phyloP scores from a whole-genome alignment of 1,140 invertebrate species.

The Melitaea cinxia region DNA sequence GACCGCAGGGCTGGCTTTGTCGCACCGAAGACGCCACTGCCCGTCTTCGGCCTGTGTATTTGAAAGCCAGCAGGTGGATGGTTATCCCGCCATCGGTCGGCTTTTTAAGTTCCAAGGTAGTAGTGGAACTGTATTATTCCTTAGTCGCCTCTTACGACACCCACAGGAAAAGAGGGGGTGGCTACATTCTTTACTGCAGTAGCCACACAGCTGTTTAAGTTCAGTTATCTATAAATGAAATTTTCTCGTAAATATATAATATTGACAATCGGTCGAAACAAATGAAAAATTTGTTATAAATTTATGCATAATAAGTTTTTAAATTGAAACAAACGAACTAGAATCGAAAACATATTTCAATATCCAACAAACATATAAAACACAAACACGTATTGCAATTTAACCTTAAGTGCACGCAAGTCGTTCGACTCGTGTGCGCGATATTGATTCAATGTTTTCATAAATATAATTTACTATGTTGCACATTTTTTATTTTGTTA shows the following conservation, averaged over 20 bases:
- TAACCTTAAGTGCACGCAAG: conserved; percentile 8
- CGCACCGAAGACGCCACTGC: too few relatives aligned
- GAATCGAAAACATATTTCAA: conserved; percentile 11
- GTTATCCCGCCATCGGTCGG: too few relatives aligned
- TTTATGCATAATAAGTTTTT: neutral
- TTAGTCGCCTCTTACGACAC: too few relatives aligned
- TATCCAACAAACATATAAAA: conserved; percentile 13
- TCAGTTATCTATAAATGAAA: neutral
- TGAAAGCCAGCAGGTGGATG: too few relatives aligned
- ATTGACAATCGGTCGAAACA: neutral
- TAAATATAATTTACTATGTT: neutral
- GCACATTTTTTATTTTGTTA: too few relatives aligned
- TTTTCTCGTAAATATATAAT: neutral
- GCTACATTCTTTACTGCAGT: too few relatives aligned
- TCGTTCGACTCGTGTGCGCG: conserved; percentile 5
- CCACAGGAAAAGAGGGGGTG: too few relatives aligned
- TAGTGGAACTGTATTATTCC: too few relatives aligned
- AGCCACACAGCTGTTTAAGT: neutral
- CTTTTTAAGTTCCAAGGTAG: too few relatives aligned
- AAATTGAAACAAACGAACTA: conserved; percentile 14
- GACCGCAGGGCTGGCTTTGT: too few relatives aligned
- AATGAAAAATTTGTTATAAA: neutral
- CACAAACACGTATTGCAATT: conserved; percentile 19
- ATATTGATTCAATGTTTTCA: conserved; percentile 1
- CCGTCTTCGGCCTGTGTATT: too few relatives aligned